Base-by-base conservation (phyloP, 1,140 invertebrate species). In the Lithobius niger region DNA sequence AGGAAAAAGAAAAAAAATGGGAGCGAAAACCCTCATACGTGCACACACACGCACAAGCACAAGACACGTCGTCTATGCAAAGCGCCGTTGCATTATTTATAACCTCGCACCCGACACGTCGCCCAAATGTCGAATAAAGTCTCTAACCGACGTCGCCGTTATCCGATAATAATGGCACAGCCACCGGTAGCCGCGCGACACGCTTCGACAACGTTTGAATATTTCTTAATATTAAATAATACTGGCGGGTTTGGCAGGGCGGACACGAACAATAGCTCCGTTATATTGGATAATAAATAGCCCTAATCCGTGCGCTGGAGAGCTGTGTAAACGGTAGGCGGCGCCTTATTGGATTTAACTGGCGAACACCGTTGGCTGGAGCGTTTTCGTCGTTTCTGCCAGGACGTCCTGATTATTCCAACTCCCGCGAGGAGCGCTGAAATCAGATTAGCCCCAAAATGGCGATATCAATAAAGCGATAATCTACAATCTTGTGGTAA, bases 201-300 rank as follows among this genome's bases (percentile, higher is more conserved):
- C n/a, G n/a, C n/a, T n/a, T n/a, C n/a, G n/a, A n/a, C n/a, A n/a
- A n/a, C n/a, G n/a, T n/a, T n/a, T n/a, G n/a, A n/a, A n/a, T n/a
- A n/a, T n/a, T 47, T 47, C 44, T 47, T 22, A 22, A 15, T 47
- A 47, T 47, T 47, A 47, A 47, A 47, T 47, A 47, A 47, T 15
- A 21, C 15, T 15, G 10, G 6, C 10, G 10, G 31, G 31, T n/a
- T 36, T n/a, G 31, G n/a, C 10, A 10, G n/a, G n/a, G 10, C 31
- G 31, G 31, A n/a, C 10, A 36, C 31, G n/a, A 36, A 10, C 10
- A n/a, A n/a, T 36, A n/a, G 10, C n/a, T 36, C 31, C n/a, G n/a
- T n/a, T n/a, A n/a, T 47, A 47, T 47, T 47, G 44, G 44, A 47
- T 47, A 47, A 47, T 47, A 47, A 47, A 47, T 47, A 22, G 44